Evolutionary conservation across 2,888 invertebrate species (phyloP).

Genomic region (Ophion costatus): DNA sequence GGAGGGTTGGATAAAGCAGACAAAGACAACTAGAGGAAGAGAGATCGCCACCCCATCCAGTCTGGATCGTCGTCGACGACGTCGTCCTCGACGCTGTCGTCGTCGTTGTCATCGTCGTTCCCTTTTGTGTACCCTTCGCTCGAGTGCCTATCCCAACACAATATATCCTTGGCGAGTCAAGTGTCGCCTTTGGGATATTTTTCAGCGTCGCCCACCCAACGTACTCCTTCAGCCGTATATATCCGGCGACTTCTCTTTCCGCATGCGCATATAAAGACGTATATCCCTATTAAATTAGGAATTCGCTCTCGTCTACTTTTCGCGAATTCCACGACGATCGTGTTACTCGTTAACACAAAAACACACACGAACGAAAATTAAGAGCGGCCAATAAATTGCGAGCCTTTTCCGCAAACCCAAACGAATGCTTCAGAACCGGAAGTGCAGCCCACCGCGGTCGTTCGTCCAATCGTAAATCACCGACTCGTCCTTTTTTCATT

Average conservation of each 20-base stretch:
- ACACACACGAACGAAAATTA: background rate
- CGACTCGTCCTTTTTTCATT: background rate
- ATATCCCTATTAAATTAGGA: background rate
- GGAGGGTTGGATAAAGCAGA: background rate
- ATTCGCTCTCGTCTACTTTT: slow-evolving; percentile 38
- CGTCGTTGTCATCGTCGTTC: slow-evolving; percentile 63
- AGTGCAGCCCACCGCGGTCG: background rate
- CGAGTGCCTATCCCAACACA: slow-evolving; percentile 79
- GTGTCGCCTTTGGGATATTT: slow-evolving; percentile 79
- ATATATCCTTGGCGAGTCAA: slow-evolving; percentile 77
- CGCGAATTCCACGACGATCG: background rate
- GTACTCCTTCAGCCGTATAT: slow-evolving; percentile 1
- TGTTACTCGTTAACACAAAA: background rate
- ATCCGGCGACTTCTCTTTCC: slow-evolving; percentile 38
- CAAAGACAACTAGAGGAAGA: slow-evolving; percentile 11
- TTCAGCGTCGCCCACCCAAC: slow-evolving; percentile 71
- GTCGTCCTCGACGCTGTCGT: slow-evolving; percentile 53
- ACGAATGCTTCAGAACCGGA: background rate
- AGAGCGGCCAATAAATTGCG: background rate
- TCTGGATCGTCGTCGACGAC: slow-evolving; percentile 60
- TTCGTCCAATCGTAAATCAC: background rate
- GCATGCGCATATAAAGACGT: slow-evolving; percentile 6
- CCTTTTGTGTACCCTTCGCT: slow-evolving; percentile 74
- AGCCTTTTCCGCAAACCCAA: background rate
- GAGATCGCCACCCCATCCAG: slow-evolving; percentile 41